Conservation (phyloP, 1,140 invertebrate species). For the Aphelinus atriplicis region DNA sequence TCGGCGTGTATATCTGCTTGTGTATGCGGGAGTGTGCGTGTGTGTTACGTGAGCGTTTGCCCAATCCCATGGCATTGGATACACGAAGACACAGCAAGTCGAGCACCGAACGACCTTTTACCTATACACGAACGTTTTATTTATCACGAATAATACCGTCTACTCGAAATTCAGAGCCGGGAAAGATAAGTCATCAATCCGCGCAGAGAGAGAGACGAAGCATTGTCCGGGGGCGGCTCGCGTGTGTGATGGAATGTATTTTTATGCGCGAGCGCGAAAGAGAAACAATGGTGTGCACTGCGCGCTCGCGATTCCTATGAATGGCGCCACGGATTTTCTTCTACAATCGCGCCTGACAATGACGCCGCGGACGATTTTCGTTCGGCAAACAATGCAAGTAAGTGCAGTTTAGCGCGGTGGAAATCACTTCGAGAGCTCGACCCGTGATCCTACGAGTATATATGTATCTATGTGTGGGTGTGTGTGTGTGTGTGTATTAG, state of each 20-base stretch:
- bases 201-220: neutral
- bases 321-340: constrained; percentile 4
- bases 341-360: neutral
- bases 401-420: too few relatives aligned
- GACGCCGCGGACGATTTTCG: neutral
- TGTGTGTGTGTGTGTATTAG: too few relatives aligned
- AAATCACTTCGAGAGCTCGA: too few relatives aligned
- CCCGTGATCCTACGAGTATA: too few relatives aligned
- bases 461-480: too few relatives aligned
- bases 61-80: neutral
- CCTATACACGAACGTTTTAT: constrained; percentile 6
- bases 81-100: neutral
- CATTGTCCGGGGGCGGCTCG: neutral
- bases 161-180: too few relatives aligned
- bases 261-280: neutral
- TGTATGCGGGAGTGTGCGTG: too few relatives aligned
- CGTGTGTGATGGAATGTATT: neutral
- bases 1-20: neutral
- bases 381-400: neutral
- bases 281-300: neutral
- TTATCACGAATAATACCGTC: too few relatives aligned
- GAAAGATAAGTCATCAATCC: neutral
- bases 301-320: neutral
- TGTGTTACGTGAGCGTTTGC: constrained; percentile 18
- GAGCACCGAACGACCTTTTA: neutral